These are phyloP conservation scores for Hippopotamyrus pictus DNA, from an alignment of 2,797 vertebrate species.

Conservation along the genomic window DNA sequence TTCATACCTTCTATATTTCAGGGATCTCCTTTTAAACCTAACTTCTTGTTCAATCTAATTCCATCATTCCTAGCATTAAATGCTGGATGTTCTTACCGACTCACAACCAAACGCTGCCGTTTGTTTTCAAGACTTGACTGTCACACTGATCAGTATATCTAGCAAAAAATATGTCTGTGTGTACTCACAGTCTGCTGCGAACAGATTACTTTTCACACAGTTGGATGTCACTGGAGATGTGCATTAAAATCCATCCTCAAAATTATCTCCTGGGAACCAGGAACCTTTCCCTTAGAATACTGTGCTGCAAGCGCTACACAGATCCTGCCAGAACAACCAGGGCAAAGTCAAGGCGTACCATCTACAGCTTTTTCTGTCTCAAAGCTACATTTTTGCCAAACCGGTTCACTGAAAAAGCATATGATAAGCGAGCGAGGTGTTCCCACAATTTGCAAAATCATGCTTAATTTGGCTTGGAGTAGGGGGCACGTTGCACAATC, in stretches of 20 bases:
- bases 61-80: neutral
- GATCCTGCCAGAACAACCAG: neutral
- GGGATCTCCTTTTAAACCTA: neutral
- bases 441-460: neutral
- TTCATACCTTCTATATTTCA: neutral
- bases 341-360: neutral
- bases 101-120: neutral
- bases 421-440: neutral
- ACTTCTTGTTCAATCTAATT: neutral
- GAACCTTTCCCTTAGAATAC: neutral
- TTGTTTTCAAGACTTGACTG: neutral
- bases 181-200: neutral
- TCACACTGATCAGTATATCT: neutral
- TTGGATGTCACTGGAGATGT: neutral
- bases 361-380: neutral
- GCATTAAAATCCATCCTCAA: neutral
- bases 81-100: neutral
- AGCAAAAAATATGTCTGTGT: neutral
- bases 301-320: neutral
- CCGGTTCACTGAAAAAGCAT: neutral
- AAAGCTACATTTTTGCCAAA: neutral
- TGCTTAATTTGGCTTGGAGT: neutral
- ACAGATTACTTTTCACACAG: neutral
- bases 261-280: neutral
- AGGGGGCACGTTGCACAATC: neutral